These are phyloP conservation scores for Lagocephalus sceleratus DNA, from an alignment of 2,797 vertebrate genomes.

Conservation along the genomic window DNA sequence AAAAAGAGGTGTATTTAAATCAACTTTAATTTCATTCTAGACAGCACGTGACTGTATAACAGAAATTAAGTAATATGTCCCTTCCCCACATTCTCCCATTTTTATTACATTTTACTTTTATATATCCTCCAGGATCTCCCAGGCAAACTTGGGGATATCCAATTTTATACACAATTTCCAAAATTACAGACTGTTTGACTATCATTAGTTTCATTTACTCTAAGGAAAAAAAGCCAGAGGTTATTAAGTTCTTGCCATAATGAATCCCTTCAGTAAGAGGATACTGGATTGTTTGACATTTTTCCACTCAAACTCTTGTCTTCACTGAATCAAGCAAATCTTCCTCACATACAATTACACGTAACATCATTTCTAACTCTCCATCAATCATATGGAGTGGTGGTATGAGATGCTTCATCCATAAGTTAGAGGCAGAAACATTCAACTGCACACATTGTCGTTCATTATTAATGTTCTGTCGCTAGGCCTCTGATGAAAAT, in stretches of 20 bases:
- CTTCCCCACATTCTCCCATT: not conserved
- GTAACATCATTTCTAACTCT: constrained; percentile 22
- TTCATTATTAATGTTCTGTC: constrained; percentile 66
- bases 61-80: not conserved
- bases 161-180: too few relatives aligned
- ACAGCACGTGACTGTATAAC: not conserved
- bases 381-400: constrained; percentile 15
- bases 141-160: too few relatives aligned
- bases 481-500: constrained; percentile 49
- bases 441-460: constrained; percentile 37
- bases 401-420: constrained; percentile 54
- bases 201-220: not conserved
- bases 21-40: not conserved
- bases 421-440: constrained; percentile 68
- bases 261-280: too few relatives aligned
- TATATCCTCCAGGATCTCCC: too few relatives aligned
- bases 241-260: too few relatives aligned
- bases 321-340: constrained; percentile 1
- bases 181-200: not conserved
- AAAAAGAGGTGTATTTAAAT: not conserved
- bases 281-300: not conserved
- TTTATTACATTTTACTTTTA: not conserved
- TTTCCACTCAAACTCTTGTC: constrained; percentile 1
- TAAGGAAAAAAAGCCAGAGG: too few relatives aligned
- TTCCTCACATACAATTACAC: not conserved